A percentile compares a stretch with the other conserved stretches of the same genome.
phyloP scores from a whole-genome alignment of 2,113 vertebrate species.

The Megaceryle torquata region DNA sequence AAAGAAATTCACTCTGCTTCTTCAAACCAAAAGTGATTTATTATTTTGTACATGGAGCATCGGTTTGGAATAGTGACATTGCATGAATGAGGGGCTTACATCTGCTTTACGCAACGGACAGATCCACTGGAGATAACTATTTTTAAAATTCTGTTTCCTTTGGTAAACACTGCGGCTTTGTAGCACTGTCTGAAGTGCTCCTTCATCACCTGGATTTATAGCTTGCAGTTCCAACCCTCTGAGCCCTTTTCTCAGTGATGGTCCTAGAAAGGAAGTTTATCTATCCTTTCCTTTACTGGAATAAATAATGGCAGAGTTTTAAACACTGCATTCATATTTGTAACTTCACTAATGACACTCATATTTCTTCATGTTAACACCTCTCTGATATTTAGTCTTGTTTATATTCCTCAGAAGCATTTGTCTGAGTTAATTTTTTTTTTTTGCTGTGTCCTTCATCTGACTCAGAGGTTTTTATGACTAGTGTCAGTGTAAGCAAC shows the following conservation, averaged over 20 bases:
- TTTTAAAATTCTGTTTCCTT: constrained; percentile 28
- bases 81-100: neutral
- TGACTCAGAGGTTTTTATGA: neutral
- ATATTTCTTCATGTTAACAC: constrained; percentile 23
- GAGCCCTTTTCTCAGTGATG: neutral
- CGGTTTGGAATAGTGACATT: neutral
- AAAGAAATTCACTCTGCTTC: neutral
- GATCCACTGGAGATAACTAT: constrained; percentile 9
- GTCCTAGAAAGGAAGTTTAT: constrained; percentile 46
- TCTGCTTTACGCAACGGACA: neutral
- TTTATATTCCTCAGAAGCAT: neutral
- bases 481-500: neutral
- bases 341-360: neutral
- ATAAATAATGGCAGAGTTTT: constrained; percentile 40
- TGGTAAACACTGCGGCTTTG: constrained; percentile 27
- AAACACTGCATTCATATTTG: constrained; percentile 37
- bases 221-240: constrained; percentile 9
- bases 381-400: constrained; percentile 24
- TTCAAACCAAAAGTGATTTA: neutral
- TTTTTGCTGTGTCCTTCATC: neutral
- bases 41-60: neutral
- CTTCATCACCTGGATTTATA: constrained; percentile 3
- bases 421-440: neutral
- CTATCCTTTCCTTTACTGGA: constrained; percentile 25
- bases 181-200: neutral